Base-by-base conservation (phyloP, 2,888 invertebrate species). In the Prosapia bicincta region DNA sequence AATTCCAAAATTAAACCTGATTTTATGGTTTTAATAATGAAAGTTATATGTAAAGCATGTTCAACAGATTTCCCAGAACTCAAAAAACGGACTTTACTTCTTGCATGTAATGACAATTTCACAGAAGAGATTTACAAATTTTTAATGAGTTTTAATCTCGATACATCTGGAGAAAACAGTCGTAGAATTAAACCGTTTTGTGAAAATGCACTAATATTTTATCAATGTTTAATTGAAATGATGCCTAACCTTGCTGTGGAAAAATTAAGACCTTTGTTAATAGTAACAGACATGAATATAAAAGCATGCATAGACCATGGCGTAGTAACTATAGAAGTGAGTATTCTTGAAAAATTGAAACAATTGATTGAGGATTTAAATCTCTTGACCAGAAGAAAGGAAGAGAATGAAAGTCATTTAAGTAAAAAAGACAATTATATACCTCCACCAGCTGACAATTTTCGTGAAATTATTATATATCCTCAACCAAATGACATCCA, bases 401-500 rank as follows among this genome's bases (percentile, higher is more conserved):
- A n/a, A 67, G 24, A n/a, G 3, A 3, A 20, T 10, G 54, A 54
- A 54, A 54, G 5, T 20, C 3, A 24, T 69, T 20, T 43, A 28
- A 68, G 43, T 25, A 68, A 68, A 73, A 73, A 30, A 23, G 54
- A 67, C 5, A 68, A 20, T 7, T 73, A 73, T 26, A 24, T 65
- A n/a, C 74, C 74, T 28, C 30, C 38, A 30, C 87, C 88, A 25
- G 85, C 85, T 73, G 84, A 88, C 78, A 85, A 86, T 76, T 86
- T 89, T 66, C 88, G 90, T 0, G 84, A 86, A 1, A 85, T 86
- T 77, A 83, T 87, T 73, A 87, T 91, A 75, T 86, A 89, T 81
- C 87, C 91, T 0, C 85, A 85, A 0, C 81, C 85, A 0, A 83
- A 84, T n/a, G 87, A 87, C 79, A 73, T 87, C 79, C 81, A 69